These are phyloP conservation scores for Turnix velox DNA, from an alignment of 2,113 vertebrate species.

Conservation along the genomic window DNA sequence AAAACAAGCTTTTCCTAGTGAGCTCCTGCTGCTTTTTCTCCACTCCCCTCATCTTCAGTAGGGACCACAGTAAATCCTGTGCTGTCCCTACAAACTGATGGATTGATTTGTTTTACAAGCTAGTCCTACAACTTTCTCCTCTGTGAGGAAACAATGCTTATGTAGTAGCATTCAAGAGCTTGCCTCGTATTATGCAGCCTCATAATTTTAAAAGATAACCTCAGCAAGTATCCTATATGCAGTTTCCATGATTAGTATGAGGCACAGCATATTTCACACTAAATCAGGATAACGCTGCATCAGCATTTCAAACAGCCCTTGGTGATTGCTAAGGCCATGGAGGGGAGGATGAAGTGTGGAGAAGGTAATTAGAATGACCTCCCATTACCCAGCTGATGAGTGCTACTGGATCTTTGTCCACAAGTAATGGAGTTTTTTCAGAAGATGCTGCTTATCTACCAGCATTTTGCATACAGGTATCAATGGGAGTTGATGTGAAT, in stretches of 20 bases:
- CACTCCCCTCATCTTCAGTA: background rate
- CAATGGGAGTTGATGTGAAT: background rate
- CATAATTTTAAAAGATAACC: background rate
- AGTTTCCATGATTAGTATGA: background rate
- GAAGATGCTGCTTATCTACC: background rate
- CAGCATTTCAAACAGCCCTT: background rate
- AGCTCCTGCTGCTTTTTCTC: background rate
- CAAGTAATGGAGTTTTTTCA: background rate
- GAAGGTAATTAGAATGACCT: constrained; percentile 25
- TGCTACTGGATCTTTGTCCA: background rate
- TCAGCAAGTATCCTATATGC: background rate
- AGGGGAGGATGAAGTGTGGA: background rate
- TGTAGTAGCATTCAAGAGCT: background rate
- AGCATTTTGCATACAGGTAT: background rate
- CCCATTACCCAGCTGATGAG: background rate
- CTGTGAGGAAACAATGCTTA: background rate
- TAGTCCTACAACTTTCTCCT: background rate
- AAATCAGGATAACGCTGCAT: background rate
- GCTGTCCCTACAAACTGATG: background rate
- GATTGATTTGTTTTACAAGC: background rate
- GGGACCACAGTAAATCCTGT: background rate
- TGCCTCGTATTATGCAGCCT: background rate
- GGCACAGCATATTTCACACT: background rate
- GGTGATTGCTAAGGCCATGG: background rate
- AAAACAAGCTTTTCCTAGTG: background rate